Base-by-base conservation (phyloP, 2,888 invertebrate genomes). In the Megaustenia siamemsis region DNA sequence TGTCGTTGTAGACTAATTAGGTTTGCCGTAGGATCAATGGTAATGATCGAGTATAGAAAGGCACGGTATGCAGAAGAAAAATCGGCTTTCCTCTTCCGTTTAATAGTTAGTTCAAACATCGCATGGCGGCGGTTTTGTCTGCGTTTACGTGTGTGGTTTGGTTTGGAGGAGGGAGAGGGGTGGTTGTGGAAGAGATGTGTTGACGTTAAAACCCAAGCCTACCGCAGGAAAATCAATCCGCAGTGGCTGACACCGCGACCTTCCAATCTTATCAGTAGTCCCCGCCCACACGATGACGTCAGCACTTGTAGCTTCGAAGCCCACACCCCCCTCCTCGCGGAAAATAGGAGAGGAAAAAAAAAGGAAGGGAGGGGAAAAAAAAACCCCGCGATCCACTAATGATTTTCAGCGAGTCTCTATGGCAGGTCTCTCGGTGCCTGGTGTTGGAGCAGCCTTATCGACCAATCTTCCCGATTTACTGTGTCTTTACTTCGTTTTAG, bases 251-350 rank as follows among this genome's bases (percentile, higher is more conserved):
- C 82, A 82, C 75, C 43, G 66, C 82, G 76, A 82, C 82, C 82
- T 82, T 82, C 82, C 75, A 82, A 75, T 82, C 75, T 66, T 75
- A 75, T 49, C 60, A n/a, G 32, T 82, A 82, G 66, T 40, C 75
- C 66, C 82, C 82, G 82, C 82, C 82, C 76, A 82, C 71, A n/a
- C 3, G 12, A 45, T 82, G 82, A 82, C 82, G 75, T 82, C 82
- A 82, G 66, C 75, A 75, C 75, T 82, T 82, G 82, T 75, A 32
- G 82, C 75, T 75, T 35, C n/a, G 12, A 66, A 75, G 43, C 82
- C 66, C n/a, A 75, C 75, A 75, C 76, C 71, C 82, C 75, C 63
- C 75, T 66, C 82, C 82, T 56, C 35, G 49, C 60, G 4, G 8
- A 60, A 35, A 60, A 56, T 32, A 43, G 40, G 35, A 28, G n/a